Evolutionary conservation across 1,140 invertebrate species (phyloP).

Genomic region (Calephelis nemesis): DNA sequence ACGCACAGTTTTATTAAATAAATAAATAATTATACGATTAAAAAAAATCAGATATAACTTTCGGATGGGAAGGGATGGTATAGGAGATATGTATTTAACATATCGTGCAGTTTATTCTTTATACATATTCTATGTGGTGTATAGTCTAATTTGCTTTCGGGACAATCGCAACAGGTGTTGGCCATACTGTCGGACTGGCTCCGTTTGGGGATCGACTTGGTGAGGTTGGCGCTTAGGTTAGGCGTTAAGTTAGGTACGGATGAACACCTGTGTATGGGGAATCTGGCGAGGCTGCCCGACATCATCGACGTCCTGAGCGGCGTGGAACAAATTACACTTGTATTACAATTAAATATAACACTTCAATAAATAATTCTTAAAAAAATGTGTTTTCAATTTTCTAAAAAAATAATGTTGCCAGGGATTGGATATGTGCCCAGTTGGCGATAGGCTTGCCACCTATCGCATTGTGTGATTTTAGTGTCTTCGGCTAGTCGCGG

Average conservation of each 20-base stretch:
- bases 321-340: slow-evolving; percentile 43
- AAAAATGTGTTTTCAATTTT: too few relatives aligned
- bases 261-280: slow-evolving; percentile 77
- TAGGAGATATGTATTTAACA: slow-evolving; percentile 60
- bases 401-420: too few relatives aligned
- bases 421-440: too few relatives aligned
- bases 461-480: too few relatives aligned
- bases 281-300: slow-evolving; percentile 70
- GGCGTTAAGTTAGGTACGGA: slow-evolving; percentile 37
- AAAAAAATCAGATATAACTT: slow-evolving; percentile 59
- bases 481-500: too few relatives aligned
- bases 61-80: slow-evolving; percentile 63
- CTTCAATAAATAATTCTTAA: too few relatives aligned
- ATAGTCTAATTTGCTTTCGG: slow-evolving; percentile 55
- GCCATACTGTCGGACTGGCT: slow-evolving; percentile 35
- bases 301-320: slow-evolving; percentile 73
- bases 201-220: slow-evolving; percentile 22
- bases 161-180: slow-evolving; percentile 55
- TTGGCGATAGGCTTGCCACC: too few relatives aligned
- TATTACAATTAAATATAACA: background rate
- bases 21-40: slow-evolving; percentile 3
- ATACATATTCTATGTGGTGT: slow-evolving; percentile 55
- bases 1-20: slow-evolving; percentile 34
- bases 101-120: slow-evolving; percentile 52
- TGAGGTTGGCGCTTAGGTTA: slow-evolving; percentile 7